Evolutionary conservation across 1,140 invertebrate genomes (phyloP).

Genomic region (Dinoponera quadriceps): DNA sequence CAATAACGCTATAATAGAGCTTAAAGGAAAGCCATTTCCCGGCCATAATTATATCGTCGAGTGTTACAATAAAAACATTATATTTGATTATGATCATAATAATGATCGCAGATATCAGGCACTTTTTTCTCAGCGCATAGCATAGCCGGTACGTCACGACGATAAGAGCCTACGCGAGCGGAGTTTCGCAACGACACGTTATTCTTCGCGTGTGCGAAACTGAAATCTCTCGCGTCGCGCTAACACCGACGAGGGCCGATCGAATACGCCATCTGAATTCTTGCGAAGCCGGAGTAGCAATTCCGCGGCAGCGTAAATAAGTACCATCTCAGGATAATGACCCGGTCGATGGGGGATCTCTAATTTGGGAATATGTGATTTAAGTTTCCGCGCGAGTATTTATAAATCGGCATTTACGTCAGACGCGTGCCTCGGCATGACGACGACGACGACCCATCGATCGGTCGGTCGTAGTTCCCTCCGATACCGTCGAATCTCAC

Average conservation of each 20-base stretch:
- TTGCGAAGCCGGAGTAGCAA: background rate
- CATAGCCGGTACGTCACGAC: too few species aligned
- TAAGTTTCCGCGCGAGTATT: slow-evolving; percentile 37
- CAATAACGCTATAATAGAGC: too few species aligned
- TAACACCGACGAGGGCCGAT: background rate
- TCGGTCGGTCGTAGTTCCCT: background rate
- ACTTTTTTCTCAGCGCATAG: too few species aligned
- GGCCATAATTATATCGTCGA: too few species aligned
- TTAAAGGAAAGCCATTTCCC: too few species aligned
- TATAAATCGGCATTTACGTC: slow-evolving; percentile 48
- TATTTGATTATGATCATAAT: too few species aligned
- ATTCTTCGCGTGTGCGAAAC: too few species aligned
- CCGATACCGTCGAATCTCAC: background rate
- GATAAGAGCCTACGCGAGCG: too few species aligned
- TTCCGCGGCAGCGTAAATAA: slow-evolving; percentile 14
- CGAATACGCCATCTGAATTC: background rate
- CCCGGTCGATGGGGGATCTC: background rate
- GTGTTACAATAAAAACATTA: too few species aligned
- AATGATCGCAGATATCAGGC: too few species aligned
- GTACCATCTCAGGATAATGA: slow-evolving; percentile 23
- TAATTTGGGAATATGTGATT: slow-evolving; percentile 47
- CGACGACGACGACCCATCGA: background rate
- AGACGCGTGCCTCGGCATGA: background rate
- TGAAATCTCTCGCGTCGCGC: background rate
- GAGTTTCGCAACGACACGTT: too few species aligned